Base-by-base conservation (phyloP, 2,797 vertebrate genomes). In the Todus mexicanus region DNA sequence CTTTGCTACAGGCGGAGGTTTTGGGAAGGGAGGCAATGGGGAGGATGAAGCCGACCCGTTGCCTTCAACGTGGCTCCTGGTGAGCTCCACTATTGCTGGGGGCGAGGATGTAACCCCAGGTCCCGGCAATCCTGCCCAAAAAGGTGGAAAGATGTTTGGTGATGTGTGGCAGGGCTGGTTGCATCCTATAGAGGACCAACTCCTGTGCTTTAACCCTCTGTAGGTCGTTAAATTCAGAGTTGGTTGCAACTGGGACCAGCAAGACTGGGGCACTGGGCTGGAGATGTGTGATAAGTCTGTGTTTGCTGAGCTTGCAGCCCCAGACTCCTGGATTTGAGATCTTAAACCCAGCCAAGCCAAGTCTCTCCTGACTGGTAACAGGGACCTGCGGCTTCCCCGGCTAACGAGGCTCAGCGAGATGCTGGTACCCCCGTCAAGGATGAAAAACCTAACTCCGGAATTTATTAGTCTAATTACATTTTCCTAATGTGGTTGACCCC, bases 401-500 rank as follows among this genome's bases (percentile, higher is more conserved):
- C 35, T 87, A 87, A 92, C 37, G 81, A 95, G 77, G 76, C 72
- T 74, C 27, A 1, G 35, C 6, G 50, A 60, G 70, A 3, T 60
- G 51, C 43, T 71, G 7, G 23, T 66, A 33, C 69, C 77, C 13
- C 29, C 5, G 43, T 64, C 4, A 6, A 76, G 69, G 68, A 63
- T 53, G 51, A 43, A 72, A 68, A 56, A 95, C 92, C 84, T 45
- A 92, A 10, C 57, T 86, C 48, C 2, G 61, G 88, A 93, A 97
- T 97, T 97, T 94, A 95, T 97, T 96, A 95, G 84, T 79, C 93
- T 97, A 96, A 96, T 97, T 96, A 94, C 72, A 89, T 94, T 96
- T 96, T 96, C 93, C 94, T 97, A 79, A 96, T 89, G 94, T 5
- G 21, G 66, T 80, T 97, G 96, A 96, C 94, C 95, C 89, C 65